Base-by-base conservation (phyloP, 2,797 vertebrate species). In the Eleutherodactylus coqui region DNA sequence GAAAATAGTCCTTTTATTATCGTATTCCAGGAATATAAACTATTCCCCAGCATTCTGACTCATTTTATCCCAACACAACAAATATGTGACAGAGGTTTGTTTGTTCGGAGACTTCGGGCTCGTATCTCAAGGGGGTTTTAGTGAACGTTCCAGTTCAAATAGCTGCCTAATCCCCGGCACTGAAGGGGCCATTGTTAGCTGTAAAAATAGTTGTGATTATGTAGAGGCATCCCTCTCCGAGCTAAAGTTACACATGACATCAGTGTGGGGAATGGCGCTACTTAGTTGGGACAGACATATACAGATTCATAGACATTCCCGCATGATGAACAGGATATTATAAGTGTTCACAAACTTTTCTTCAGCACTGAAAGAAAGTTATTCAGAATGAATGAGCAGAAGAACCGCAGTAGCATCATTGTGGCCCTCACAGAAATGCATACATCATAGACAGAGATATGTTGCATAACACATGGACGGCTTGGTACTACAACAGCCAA, bases 201-300 rank as follows among this genome's bases (percentile, higher is more conserved):
- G 38, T 84, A 78, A 78, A 84, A 77, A 84, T 84, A 84, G 83
- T 29, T 36, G 14, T 24, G 21, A 77, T 69, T 67, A 64, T 69
- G 60, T 76, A 38, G 34, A 51, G 60, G 41, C 43, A 78, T 76
- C 58, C 36, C 41, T 49, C 5, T 11, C 4, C n/a, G 58, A 69
- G 36, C 82, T 83, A 62, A 83, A 83, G 19, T 60, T 83, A 32
- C 51, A 62, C 38, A 72, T 78, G 73, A 69, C 43, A 78, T 84
- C 58, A 77, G 34, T 67, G 79, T 47, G 16, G 53, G 73, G 73
- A 83, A 78, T 84, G 10, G 45, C 17, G 1, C 24, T 67, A 67
- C 79, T 67, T 21, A 64, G 41, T 49, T 11, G 41, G 36, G 45
- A 81, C 29, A 80, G 49, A 64, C 49, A 41, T 27, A 79, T 13